Conservation (phyloP, 2,888 invertebrate species). For the Carabus problematicus region DNA sequence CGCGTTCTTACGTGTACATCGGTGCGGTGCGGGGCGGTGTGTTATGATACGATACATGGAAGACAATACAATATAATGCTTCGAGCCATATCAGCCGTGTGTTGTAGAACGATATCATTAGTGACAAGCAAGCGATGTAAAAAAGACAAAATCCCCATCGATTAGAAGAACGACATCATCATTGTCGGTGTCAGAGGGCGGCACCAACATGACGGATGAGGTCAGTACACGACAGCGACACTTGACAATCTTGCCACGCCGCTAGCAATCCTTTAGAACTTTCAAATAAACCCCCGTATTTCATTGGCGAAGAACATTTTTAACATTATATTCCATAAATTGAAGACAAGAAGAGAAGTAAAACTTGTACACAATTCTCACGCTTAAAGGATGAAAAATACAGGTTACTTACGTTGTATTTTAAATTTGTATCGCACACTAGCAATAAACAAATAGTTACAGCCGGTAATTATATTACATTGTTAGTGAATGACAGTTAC, state of each 20-base stretch:
- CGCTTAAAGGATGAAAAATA: no score
- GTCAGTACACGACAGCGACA: conserved; percentile 51
- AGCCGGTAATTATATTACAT: no score
- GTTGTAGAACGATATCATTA: conserved; percentile 39
- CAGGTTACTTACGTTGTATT: no score
- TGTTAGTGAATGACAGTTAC: no score
- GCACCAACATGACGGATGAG: conserved; percentile 52
- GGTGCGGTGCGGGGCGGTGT: neutral
- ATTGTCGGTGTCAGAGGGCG: conserved; percentile 48
- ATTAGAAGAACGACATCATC: conserved; percentile 48
- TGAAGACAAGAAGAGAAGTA: no score
- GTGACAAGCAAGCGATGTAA: conserved; percentile 37
- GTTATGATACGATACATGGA: neutral
- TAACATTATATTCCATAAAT: no score
- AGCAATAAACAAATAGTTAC: no score
- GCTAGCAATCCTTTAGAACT: conserved; percentile 18
- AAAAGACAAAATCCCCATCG: conserved; percentile 45
- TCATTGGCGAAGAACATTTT: neutral
- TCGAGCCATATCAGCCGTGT: conserved; percentile 17
- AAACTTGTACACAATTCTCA: no score
- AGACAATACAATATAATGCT: neutral
- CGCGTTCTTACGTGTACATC: neutral
- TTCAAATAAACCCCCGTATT: conserved; percentile 30
- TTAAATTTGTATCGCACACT: no score
- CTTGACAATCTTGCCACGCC: conserved; percentile 42